These are phyloP conservation scores for Operophtera brumata DNA, from an alignment of 2,888 invertebrate genomes.

Conservation along the genomic window DNA sequence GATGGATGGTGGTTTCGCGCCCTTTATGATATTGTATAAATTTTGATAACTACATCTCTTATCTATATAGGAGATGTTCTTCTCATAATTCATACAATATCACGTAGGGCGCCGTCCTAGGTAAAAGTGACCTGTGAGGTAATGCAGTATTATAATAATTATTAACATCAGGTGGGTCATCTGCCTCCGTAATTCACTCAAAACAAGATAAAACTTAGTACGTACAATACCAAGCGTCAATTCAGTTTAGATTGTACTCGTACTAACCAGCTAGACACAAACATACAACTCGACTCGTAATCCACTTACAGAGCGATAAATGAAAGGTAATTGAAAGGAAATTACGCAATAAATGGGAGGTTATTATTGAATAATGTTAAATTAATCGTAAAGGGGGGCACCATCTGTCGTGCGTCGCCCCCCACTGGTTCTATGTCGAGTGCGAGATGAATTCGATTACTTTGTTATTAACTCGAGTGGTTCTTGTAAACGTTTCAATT, in stretches of 20 bases:
- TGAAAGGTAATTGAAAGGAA: slow-evolving; percentile 79
- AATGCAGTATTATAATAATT: too few species aligned
- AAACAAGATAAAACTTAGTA: too few species aligned
- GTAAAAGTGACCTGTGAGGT: too few species aligned
- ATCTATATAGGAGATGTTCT: too few species aligned
- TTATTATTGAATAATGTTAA: slow-evolving; percentile 81
- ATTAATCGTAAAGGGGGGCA: slow-evolving; percentile 71
- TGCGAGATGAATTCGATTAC: slow-evolving; percentile 49
- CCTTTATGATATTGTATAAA: too few species aligned
- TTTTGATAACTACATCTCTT: too few species aligned
- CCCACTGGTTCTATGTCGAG: slow-evolving; percentile 36
- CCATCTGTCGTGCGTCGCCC: slow-evolving; percentile 70
- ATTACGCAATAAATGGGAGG: slow-evolving; percentile 79
- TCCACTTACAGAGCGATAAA: slow-evolving; percentile 74
- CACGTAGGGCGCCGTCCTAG: too few species aligned
- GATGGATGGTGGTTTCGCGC: too few species aligned
- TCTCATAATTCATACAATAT: too few species aligned
- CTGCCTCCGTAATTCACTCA: too few species aligned
- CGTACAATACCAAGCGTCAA: too few species aligned
- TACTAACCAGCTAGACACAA: slow-evolving; percentile 10
- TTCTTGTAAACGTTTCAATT: slow-evolving; percentile 32
- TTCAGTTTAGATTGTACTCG: neutral
- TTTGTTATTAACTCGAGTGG: slow-evolving; percentile 46
- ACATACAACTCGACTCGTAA: slow-evolving; percentile 46
- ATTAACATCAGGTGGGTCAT: too few species aligned